Evolutionary conservation across 2,113 vertebrate genomes (phyloP).

Genomic region (Leucopternis melanops): DNA sequence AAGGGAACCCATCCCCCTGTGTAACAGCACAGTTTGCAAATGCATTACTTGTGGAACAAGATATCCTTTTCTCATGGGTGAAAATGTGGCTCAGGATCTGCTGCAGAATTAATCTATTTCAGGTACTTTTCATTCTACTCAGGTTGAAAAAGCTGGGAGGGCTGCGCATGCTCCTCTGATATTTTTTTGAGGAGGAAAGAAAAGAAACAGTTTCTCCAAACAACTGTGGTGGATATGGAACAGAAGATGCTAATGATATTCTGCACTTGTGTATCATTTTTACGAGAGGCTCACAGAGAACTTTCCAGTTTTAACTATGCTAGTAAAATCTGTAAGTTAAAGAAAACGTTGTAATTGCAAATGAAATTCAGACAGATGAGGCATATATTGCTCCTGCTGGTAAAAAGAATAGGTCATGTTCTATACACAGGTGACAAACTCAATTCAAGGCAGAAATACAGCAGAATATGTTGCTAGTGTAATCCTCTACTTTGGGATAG

Average conservation of each 20-base stretch:
- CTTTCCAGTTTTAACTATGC: not conserved
- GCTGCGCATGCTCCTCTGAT: fast-evolving
- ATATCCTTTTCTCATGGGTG: not conserved
- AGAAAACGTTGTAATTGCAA: not conserved
- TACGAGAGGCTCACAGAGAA: not conserved
- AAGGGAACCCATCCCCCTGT: not conserved
- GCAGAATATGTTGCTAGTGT: not conserved
- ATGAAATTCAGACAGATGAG: not conserved
- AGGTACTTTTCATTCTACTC: not conserved
- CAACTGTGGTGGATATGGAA: not conserved
- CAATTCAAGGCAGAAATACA: not conserved
- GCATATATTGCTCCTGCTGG: not conserved
- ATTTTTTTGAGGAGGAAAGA: not conserved
- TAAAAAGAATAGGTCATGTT: not conserved
- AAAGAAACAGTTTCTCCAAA: not conserved
- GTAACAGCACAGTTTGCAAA: not conserved
- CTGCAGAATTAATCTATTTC: not conserved
- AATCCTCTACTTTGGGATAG: not conserved
- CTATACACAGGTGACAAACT: not conserved
- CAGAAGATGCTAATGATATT: not conserved
- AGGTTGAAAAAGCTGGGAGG: not conserved
- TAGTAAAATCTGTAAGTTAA: not conserved
- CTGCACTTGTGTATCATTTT: not conserved
- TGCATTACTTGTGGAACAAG: not conserved
- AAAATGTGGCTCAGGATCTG: not conserved